Conservation (phyloP, 2,113 vertebrate genomes). For the Menura novaehollandiae region DNA sequence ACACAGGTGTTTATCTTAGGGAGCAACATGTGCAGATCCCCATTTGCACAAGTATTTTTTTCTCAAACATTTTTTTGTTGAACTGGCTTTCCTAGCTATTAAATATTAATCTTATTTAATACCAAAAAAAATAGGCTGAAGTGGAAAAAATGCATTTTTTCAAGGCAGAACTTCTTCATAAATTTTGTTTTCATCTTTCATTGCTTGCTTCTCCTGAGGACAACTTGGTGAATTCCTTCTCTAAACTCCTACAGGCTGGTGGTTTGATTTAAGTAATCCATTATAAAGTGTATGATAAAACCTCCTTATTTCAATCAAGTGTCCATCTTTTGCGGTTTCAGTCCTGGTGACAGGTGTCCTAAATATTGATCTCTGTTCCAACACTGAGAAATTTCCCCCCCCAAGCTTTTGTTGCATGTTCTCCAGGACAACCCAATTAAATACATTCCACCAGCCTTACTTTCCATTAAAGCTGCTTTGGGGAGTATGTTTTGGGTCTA, state of each 20-base stretch:
- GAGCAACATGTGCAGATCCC: neutral
- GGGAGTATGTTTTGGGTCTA: neutral
- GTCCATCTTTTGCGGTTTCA: neutral
- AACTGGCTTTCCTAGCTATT: neutral
- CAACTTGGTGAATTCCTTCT: neutral
- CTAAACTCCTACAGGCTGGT: neutral
- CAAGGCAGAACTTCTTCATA: neutral
- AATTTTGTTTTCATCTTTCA: neutral
- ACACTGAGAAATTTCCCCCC: neutral
- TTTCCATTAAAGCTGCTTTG: neutral
- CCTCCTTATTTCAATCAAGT: neutral
- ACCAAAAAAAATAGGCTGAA: neutral
- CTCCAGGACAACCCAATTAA: neutral
- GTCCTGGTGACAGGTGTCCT: neutral
- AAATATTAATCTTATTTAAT: neutral
- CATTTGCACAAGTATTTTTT: neutral
- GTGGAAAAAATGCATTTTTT: neutral
- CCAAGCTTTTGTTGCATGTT: neutral
- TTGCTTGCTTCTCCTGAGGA: neutral
- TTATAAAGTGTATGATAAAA: neutral
- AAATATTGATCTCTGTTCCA: neutral
- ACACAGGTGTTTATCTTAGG: neutral
- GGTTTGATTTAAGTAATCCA: neutral
- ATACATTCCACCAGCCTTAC: neutral
- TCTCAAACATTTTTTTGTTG: neutral